phyloP scores from a whole-genome alignment of 2,888 invertebrate species.

The Leucophenga maculata region DNA sequence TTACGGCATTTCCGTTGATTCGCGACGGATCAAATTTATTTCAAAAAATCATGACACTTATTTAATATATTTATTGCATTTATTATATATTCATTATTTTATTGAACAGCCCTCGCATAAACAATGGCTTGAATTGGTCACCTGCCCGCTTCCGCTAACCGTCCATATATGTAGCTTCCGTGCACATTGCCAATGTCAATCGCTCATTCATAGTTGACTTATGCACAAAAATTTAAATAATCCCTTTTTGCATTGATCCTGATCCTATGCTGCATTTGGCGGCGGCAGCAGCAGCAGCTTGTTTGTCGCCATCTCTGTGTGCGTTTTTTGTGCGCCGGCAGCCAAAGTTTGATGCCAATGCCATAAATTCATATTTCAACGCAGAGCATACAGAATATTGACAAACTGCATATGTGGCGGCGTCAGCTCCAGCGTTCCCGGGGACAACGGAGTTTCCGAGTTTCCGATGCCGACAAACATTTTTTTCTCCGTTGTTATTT shows the following conservation, averaged over 20 bases:
- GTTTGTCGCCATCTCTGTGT: neutral
- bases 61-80: no score
- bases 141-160: neutral
- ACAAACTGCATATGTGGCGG: constrained; percentile 24
- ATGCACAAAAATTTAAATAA: constrained; percentile 18
- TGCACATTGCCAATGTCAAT: constrained; percentile 3
- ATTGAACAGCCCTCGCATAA: no score
- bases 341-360: constrained; percentile 45
- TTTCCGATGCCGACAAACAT: no score
- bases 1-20: no score
- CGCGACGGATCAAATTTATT: no score
- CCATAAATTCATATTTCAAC: constrained; percentile 52
- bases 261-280: constrained; percentile 13
- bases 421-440: neutral
- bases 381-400: constrained; percentile 27
- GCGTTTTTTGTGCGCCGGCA: neutral
- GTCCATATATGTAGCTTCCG: no score
- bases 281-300: no score
- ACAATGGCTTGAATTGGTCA: neutral
- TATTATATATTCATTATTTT: no score
- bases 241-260: constrained; percentile 13
- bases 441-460: no score
- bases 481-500: constrained; percentile 12
- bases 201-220: constrained; percentile 22
- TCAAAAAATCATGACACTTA: no score